Evolutionary conservation across 2,888 invertebrate species (phyloP).

Genomic region (Mythimna loreyi): DNA sequence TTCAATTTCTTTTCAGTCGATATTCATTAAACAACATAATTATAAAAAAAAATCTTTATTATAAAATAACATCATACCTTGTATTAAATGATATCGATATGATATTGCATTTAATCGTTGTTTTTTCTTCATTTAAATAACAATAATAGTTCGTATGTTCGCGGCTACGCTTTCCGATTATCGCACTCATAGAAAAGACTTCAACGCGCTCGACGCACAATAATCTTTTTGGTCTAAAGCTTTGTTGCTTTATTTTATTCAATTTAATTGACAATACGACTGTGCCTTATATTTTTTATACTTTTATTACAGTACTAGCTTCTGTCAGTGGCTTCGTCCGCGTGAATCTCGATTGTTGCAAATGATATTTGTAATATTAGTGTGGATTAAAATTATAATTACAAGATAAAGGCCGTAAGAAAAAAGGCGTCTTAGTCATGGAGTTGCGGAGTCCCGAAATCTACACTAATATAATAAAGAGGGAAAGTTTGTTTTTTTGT

Average conservation of each 20-base stretch:
- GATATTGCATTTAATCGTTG: not conserved
- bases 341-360: no score
- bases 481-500: no score
- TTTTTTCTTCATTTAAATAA: not conserved
- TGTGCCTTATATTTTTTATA: not conserved
- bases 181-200: constrained; percentile 69
- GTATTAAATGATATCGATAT: not conserved
- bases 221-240: not conserved
- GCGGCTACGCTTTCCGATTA: not conserved
- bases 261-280: not conserved
- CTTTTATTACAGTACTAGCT: not conserved
- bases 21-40: no score
- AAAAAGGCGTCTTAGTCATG: no score
- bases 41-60: not conserved
- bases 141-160: not conserved
- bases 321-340: no score
- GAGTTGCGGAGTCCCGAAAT: no score
- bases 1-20: no score
- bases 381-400: no score
- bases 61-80: not conserved
- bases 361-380: no score
- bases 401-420: no score
- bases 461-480: no score
- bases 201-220: constrained; percentile 69
- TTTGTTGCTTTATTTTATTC: not conserved